Base-by-base conservation (phyloP, 2,797 vertebrate genomes). In the Leuciscus waleckii region DNA sequence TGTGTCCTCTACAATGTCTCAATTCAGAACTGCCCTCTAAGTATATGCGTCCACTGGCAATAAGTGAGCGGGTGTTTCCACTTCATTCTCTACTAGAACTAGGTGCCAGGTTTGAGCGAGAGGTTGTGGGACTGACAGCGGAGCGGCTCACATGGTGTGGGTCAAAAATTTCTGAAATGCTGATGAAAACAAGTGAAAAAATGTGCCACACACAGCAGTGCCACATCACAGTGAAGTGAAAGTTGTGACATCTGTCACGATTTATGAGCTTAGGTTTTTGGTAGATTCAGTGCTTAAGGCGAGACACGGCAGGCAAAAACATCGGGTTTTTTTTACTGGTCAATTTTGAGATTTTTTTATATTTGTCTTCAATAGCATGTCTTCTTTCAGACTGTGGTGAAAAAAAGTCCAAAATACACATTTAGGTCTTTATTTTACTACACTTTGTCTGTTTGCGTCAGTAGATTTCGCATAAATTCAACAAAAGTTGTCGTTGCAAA, bases 81-180 rank as follows among this genome's bases (percentile, higher is more conserved):
- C 37, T 76, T 76, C 74, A 76, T 37, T 76, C 74, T 76, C 6
- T 35, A 13, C 14, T 56, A 21, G 51, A n/a, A 58, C 11, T 56
- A 39, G 49, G 74, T 76, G 51, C 51, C 74, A 77, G 35, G 7
- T 77, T 39, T 77, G 13, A 23, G 7, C 7, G 1, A 7, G 23
- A 6, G 7, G n/a, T 58, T 58, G 75, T 58, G 19, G 35, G 21
- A 39, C 56, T 39, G 23, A 76, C 32, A 56, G 35, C 2, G 21
- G 21, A 39, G 21, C 1, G 32, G 49, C 21, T 2, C 49, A 58
- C 35, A 32, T 76, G 10, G 13, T n/a, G 51, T 77, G 51, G 7
- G 3, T n/a, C 32, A 76, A 56, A 56, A 39, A 39, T 56, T 14
- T 77, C 23, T 35, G 7, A 58, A 39, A 39, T 35, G 49, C 49